A percentile compares a stretch with the other conserved stretches of the same genome.
Evolutionary conservation across 2,888 invertebrate species (phyloP).

Genomic region (Diadegma fenestrale): DNA sequence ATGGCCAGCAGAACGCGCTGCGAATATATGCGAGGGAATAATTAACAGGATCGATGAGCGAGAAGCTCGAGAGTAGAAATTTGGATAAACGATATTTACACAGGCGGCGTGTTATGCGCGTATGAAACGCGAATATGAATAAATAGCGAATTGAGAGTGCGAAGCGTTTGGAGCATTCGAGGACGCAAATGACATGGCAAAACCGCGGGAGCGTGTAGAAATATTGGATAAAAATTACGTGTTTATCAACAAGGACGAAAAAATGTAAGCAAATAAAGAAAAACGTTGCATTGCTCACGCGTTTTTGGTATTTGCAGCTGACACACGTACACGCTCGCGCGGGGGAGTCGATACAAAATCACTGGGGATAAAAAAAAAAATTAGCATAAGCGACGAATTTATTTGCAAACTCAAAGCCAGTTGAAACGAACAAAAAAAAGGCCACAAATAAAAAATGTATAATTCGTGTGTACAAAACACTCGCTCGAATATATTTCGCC

Average conservation of each 20-base stretch:
- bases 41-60: background rate
- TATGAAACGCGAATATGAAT: slow-evolving; percentile 5
- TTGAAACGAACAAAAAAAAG: background rate
- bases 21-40: background rate
- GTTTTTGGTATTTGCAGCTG: slow-evolving; percentile 38
- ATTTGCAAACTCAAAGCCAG: slow-evolving; percentile 5
- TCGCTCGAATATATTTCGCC: slow-evolving; percentile 42
- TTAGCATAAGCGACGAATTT: slow-evolving; percentile 77
- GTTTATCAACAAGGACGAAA: background rate
- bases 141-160: background rate
- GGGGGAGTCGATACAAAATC: slow-evolving; percentile 71
- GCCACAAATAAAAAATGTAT: too few species aligned
- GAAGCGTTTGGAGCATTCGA: background rate
- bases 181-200: background rate
- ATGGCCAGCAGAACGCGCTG: too few species aligned
- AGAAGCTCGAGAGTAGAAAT: background rate
- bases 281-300: background rate
- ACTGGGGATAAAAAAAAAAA: slow-evolving; percentile 66
- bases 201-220: background rate
- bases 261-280: background rate
- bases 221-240: background rate
- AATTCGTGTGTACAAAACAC: slow-evolving; percentile 37
- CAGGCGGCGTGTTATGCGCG: background rate
- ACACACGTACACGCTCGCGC: slow-evolving; percentile 6
- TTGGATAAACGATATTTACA: slow-evolving; percentile 34